phyloP scores from a whole-genome alignment of 2,888 invertebrate species.

The Tachystola acroxantha region DNA sequence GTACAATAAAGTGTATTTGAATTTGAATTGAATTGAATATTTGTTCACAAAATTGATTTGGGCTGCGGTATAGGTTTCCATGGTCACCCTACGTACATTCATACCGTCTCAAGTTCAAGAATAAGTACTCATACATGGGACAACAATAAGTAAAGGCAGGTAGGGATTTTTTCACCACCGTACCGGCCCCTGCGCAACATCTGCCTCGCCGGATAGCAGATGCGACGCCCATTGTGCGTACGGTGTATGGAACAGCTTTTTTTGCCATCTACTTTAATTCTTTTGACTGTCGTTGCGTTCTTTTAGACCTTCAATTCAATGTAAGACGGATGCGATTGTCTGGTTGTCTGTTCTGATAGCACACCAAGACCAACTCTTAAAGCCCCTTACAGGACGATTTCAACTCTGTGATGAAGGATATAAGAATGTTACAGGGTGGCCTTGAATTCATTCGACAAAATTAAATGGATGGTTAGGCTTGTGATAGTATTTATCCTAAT shows the following conservation, averaged over 20 bases:
- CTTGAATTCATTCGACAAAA: too few relatives aligned
- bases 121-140: slow-evolving; percentile 10
- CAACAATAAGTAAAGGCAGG: slow-evolving; percentile 11
- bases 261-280: slow-evolving; percentile 7
- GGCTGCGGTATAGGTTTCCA: too few relatives aligned
- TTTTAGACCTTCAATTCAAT: slow-evolving; percentile 1
- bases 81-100: not conserved
- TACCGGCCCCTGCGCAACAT: slow-evolving; percentile 36
- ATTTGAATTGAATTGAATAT: too few relatives aligned
- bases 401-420: too few relatives aligned
- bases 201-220: slow-evolving; percentile 63
- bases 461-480: too few relatives aligned
- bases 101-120: slow-evolving; percentile 10
- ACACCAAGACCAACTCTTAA: too few relatives aligned
- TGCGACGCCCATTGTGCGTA: slow-evolving; percentile 30
- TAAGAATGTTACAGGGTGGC: too few relatives aligned
- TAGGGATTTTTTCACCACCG: slow-evolving; percentile 15
- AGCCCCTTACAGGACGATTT: too few relatives aligned
- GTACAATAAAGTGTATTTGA: too few relatives aligned
- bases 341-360: slow-evolving; percentile 11
- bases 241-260: slow-evolving; percentile 7
- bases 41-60: too few relatives aligned
- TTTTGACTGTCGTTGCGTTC: slow-evolving; percentile 9
- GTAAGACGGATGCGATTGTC: slow-evolving; percentile 16
- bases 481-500: too few relatives aligned